Evolutionary conservation across 2,113 vertebrate genomes (phyloP).

Genomic region (Eolophus roseicapilla): DNA sequence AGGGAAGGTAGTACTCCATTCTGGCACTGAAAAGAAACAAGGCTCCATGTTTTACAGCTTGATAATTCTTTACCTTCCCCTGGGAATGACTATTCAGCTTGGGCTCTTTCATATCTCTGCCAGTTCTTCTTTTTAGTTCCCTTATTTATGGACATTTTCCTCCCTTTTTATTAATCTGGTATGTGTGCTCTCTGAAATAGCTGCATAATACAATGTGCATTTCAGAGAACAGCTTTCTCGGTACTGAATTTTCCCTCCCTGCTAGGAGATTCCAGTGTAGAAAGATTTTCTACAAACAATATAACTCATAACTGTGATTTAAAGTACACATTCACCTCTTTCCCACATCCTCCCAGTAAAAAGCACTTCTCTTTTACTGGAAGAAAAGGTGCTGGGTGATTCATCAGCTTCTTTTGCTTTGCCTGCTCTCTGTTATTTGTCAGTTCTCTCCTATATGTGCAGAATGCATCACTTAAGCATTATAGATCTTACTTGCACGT

Average conservation of each 20-base stretch:
- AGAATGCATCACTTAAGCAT: accelerated
- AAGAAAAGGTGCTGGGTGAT: not conserved
- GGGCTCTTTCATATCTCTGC: not conserved
- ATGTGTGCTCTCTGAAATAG: not conserved
- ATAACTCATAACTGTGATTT: not conserved
- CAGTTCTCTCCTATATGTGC: not conserved
- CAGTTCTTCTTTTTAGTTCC: not conserved
- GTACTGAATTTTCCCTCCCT: not conserved
- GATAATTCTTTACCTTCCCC: not conserved
- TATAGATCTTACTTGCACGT: not conserved
- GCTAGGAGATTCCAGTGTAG: not conserved
- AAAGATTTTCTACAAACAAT: not conserved
- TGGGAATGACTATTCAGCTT: not conserved
- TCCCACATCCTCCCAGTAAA: not conserved
- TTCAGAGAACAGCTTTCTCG: not conserved
- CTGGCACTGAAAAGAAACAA: not conserved
- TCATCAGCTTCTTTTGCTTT: not conserved
- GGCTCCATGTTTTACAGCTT: not conserved
- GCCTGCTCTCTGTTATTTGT: not conserved
- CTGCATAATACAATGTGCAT: not conserved
- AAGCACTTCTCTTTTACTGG: not conserved
- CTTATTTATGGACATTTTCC: not conserved
- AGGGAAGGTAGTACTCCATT: not conserved
- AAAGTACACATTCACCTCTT: not conserved
- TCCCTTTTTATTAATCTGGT: not conserved